These are phyloP conservation scores for Pocillopora damicornis DNA, from an alignment of 64 coral and sea anemone genomes.

Conservation along the genomic window DNA sequence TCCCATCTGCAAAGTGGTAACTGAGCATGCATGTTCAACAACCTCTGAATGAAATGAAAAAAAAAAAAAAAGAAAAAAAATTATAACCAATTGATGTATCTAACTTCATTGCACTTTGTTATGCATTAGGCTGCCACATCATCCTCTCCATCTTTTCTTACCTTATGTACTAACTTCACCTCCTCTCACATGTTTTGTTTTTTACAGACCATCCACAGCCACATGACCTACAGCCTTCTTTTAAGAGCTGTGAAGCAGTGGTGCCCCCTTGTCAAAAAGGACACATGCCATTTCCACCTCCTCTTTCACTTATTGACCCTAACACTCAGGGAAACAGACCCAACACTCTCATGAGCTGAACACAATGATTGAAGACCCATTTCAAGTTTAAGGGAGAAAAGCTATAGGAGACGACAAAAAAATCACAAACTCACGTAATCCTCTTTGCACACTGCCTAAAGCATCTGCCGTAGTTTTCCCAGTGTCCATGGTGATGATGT, in stretches of 20 bases:
- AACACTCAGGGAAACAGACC: too few relatives aligned
- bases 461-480: slow-evolving; percentile 94
- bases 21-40: slow-evolving; percentile 95
- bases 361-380: background rate
- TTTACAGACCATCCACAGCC: too few relatives aligned
- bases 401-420: too few relatives aligned
- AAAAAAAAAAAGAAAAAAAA: background rate
- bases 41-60: slow-evolving; percentile 74
- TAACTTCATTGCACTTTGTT: too few relatives aligned
- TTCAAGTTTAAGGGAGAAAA: background rate
- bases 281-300: too few relatives aligned
- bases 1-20: slow-evolving; percentile 94
- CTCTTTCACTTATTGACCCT: too few relatives aligned
- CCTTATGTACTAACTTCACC: too few relatives aligned
- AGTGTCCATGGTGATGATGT: slow-evolving; percentile 78
- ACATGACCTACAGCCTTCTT: too few relatives aligned
- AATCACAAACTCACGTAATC: slow-evolving; percentile 74
- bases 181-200: too few relatives aligned
- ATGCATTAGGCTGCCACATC: background rate
- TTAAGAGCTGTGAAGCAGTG: too few relatives aligned
- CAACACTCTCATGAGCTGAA: background rate
- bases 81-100: background rate
- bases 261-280: too few relatives aligned
- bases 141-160: too few relatives aligned
- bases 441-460: slow-evolving; percentile 84